Percentiles rank a stretch among this genome's conserved stretches.
Conservation (phyloP, 2,888 invertebrate genomes). For the Tetragnatha montana region DNA sequence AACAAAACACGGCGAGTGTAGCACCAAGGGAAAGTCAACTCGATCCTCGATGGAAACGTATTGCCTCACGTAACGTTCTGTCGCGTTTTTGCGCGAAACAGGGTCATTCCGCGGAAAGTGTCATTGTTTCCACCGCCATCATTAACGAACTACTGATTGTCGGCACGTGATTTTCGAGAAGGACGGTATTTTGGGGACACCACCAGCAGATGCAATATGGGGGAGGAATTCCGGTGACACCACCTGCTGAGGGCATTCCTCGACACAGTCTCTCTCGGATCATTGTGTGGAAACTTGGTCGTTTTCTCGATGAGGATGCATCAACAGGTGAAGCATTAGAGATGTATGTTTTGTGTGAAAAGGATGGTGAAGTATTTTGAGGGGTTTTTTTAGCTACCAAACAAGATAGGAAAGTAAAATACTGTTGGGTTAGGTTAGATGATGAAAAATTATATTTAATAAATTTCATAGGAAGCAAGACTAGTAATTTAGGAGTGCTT, state of each 20-base stretch:
- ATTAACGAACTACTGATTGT: constrained; percentile 35
- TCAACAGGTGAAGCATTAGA: not conserved
- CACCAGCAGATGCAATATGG: not conserved
- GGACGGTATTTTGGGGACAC: constrained; percentile 24
- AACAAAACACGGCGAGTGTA: not conserved
- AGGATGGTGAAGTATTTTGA: not conserved
- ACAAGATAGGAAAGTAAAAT: too few relatives aligned
- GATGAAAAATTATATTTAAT: too few relatives aligned
- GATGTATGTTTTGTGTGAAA: not conserved
- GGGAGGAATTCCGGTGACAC: not conserved
- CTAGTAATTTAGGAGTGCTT: too few relatives aligned
- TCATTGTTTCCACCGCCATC: constrained; percentile 51
- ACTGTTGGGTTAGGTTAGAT: too few relatives aligned
- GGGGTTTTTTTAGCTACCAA: too few relatives aligned
- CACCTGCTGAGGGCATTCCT: not conserved
- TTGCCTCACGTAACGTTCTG: constrained; percentile 9
- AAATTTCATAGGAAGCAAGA: too few relatives aligned
- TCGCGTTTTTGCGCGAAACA: constrained; percentile 22
- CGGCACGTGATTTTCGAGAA: not conserved
- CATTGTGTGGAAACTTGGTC: not conserved
- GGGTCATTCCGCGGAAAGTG: constrained; percentile 40
- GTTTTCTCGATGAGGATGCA: not conserved
- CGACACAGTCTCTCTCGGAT: not conserved
- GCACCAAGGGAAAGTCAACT: not conserved
- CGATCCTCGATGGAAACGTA: not conserved